Conservation (phyloP, 2,113 vertebrate species). For the Aythya baeri region DNA sequence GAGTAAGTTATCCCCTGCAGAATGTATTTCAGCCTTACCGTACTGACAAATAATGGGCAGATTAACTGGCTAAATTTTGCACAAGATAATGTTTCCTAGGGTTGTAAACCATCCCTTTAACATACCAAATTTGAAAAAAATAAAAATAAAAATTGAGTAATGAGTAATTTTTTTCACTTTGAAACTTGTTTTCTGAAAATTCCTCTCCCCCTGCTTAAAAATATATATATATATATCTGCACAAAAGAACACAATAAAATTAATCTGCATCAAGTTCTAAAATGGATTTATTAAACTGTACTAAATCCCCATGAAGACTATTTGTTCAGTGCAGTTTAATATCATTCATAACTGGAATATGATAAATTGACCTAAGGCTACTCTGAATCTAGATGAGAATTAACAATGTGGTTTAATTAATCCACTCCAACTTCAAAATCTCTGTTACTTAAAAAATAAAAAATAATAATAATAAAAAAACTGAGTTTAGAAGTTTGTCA, state of each 20-base stretch:
- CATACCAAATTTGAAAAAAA: not conserved
- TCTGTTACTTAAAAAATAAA: not conserved
- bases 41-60: not conserved
- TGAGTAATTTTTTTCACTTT: not conserved
- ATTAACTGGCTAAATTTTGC: not conserved
- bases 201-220: not conserved
- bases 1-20: conserved; percentile 24
- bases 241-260: not conserved
- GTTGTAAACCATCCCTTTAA: not conserved
- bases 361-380: not conserved
- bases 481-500: not conserved
- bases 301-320: not conserved
- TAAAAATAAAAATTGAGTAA: not conserved
- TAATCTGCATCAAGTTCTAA: not conserved
- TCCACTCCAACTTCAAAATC: not conserved
- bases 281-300: conserved; percentile 14
- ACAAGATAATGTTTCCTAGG: not conserved
- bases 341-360: not conserved
- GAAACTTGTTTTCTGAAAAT: not conserved
- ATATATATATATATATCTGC: not conserved
- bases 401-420: conserved; percentile 10
- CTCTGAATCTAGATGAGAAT: not conserved
- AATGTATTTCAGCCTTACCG: not conserved
- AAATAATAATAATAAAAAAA: too few species aligned
- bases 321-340: not conserved